Evolutionary conservation across 1,140 invertebrate species (phyloP), one percentile per base, ranked within the genome.

Genomic region (Drosophila albomicans): DNA sequence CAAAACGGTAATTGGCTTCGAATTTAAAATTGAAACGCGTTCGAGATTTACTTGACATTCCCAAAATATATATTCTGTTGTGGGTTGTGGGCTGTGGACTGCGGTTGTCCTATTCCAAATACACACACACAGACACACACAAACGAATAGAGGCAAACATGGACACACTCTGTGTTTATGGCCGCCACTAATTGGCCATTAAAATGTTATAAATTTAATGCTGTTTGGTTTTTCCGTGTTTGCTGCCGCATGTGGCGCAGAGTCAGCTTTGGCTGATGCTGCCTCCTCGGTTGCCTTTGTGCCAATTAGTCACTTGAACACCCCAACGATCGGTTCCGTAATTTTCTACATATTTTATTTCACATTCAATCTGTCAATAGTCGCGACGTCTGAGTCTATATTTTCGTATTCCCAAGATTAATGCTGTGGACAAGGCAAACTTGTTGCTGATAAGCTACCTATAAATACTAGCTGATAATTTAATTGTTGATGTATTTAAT

Each of bases 201-300:
- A 75, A 75, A 75, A 56, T 64, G 67, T 71, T 69, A 69, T 71
- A 75, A 71, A 75, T 75, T 71, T 71, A 59, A 75, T 71, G 61
- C 67, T 43, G 5, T 63, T 64, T 58, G 52, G 67, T 45, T 75
- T 75, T 75, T 75, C 66, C 72, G 65, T 58, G 41, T 75, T 49
- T 52, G 51, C 43, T 46, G 30, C 51, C 35, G 7, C 48, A 41
- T 52, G 58, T 32, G 58, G 58, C 43, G 43, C 58, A 25, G 20
- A 25, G 20, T 25, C 20, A 25, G 20, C 20, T 25, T 25, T 54
- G 56, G 43, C 20, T 15, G 30, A 20, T 58, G 20, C 16, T 16
- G 52, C 57, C 57, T 7, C 45, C 56, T 54, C n/a, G 38, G 38
- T 20, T 58, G 63, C 58, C 57, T 69, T 68, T 62, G 51, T 51